Conservation (phyloP, 2,113 vertebrate genomes). For the Arvicanthis niloticus region DNA sequence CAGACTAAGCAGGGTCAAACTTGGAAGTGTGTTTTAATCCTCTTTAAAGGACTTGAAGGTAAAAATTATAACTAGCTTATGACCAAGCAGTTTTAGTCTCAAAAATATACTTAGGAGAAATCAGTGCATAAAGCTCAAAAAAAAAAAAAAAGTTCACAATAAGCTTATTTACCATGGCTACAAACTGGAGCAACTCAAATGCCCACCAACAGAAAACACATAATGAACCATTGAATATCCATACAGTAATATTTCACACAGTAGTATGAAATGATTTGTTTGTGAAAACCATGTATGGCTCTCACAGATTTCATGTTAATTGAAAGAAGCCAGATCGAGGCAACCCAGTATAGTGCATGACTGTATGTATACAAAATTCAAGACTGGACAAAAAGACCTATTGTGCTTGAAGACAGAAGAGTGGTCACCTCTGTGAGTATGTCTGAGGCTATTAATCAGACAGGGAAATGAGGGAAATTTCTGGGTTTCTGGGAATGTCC, state of each 20-base stretch:
- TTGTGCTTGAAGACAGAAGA: not conserved
- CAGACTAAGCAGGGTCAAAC: not conserved
- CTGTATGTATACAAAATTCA: not conserved
- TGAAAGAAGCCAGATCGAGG: not conserved
- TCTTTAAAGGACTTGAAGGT: not conserved
- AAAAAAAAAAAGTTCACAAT: not conserved
- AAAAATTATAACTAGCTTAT: not conserved
- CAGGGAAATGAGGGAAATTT: not conserved
- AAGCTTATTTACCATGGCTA: not conserved
- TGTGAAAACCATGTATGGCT: not conserved
- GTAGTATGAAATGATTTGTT: not conserved
- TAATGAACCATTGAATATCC: constrained; percentile 2
- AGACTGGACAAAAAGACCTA: not conserved
- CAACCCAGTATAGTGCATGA: too few relatives aligned
- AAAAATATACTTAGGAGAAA: constrained; percentile 28
- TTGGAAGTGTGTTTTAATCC: not conserved
- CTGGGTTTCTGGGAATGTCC: not conserved
- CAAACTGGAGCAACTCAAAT: not conserved
- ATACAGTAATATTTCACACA: not conserved
- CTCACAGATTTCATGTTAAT: not conserved
- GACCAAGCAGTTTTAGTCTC: not conserved
- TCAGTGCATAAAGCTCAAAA: not conserved
- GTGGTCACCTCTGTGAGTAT: not conserved
- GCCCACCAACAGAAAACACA: not conserved
- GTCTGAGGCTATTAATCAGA: not conserved